A percentile compares a stretch with the other conserved stretches of the same genome.
Conservation (phyloP, 2,797 vertebrate species). For the Phyllotis vaccarum region DNA sequence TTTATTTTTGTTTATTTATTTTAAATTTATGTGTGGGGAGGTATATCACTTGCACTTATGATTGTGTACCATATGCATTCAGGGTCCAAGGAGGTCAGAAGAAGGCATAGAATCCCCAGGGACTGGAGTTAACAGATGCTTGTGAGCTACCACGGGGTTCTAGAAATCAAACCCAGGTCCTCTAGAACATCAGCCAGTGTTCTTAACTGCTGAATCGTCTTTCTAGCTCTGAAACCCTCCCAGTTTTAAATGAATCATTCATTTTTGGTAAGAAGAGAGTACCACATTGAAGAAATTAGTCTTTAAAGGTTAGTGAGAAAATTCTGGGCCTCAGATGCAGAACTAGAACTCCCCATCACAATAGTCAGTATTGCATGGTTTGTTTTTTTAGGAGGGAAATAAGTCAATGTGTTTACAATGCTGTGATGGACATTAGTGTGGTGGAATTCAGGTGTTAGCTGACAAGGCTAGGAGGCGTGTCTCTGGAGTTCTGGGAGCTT, state of each 20-base stretch:
- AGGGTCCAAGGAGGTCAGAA: background rate
- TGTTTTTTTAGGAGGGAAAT: background rate
- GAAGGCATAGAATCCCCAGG: too few relatives aligned
- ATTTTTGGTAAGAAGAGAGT: background rate
- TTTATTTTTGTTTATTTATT: background rate
- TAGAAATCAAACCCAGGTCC: background rate
- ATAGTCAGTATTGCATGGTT: background rate
- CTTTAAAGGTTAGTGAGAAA: background rate
- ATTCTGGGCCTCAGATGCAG: conserved; percentile 10
- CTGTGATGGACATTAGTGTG: background rate
- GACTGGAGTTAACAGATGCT: background rate
- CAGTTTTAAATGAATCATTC: conserved; percentile 43
- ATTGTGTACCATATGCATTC: background rate
- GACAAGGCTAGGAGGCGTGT: too few relatives aligned
- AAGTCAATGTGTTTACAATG: background rate
- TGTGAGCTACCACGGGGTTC: background rate
- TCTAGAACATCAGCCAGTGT: background rate
- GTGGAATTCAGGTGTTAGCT: too few relatives aligned
- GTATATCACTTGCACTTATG: background rate
- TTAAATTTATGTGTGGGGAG: background rate
- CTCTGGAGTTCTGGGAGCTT: too few relatives aligned
- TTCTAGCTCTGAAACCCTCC: background rate
- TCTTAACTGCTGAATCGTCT: background rate
- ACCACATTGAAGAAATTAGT: background rate
- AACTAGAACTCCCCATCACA: conserved; percentile 10